Evolutionary conservation across 2,113 vertebrate genomes (phyloP), one percentile per base, ranked within the genome.

Genomic region (Silurus asotus): DNA sequence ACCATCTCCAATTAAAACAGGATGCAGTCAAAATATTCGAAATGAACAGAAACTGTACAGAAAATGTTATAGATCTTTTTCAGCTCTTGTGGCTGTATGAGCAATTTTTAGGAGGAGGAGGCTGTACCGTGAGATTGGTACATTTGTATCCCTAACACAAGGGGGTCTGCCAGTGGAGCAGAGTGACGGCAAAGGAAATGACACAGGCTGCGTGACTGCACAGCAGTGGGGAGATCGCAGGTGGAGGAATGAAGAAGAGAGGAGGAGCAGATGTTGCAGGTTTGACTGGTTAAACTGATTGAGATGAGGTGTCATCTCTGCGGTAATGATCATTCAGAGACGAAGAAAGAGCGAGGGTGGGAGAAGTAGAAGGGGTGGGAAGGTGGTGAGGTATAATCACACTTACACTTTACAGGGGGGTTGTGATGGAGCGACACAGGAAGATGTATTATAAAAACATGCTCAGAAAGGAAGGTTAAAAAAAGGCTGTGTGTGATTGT

Each of bases 271-370:
- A 89, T 88, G 85, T 88, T 90, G 20, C 89, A 92, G 86, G 86
- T 88, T 88, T 88, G 88, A 90, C 83, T 85, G 91, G 90, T 88
- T 45, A 88, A 93, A 91, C 75, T 88, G 88, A 91, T 83, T 81
- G 92, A 91, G 89, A 88, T 88, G 87, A 81, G 85, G 89, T 88
- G 90, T 90, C 90, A 90, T 88, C 87, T 90, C 88, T 86, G 91
- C 82, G 87, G 89, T 93, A 88, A 92, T 61, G 82, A 90, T 88
- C 89, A 93, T 88, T 93, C 86, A 88, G 84, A 90, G 87, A 72
- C 8, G 62, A 76, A 67, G 51, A 82, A 69, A 82, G 48, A 75
- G 62, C 75, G 51, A 88, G 80, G 81, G 82, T 74, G 86, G 48
- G 65, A 61, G 49, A 86, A 69, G 23, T 53, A 45, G 56, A 48